Conservation (phyloP, 2,888 invertebrate genomes). For the Macrophya annulata region DNA sequence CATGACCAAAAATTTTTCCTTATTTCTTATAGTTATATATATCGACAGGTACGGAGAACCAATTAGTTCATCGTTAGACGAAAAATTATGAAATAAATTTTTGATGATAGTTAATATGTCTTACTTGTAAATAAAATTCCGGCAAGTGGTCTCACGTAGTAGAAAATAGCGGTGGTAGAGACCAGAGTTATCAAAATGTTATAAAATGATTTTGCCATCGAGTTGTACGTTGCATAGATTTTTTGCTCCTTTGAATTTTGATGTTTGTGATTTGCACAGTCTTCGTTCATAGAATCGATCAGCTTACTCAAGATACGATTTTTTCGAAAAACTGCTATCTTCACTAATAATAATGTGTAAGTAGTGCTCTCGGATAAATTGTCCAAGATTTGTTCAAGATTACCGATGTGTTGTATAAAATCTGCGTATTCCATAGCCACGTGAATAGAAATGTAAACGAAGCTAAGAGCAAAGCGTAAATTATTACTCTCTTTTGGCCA, state of each 20-base stretch:
- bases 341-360: constrained; percentile 69
- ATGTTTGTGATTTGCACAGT: constrained; percentile 3
- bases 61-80: background rate
- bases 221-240: constrained; percentile 24
- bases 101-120: background rate
- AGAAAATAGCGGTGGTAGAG: constrained; percentile 18
- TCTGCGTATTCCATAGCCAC: constrained; percentile 71
- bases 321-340: constrained; percentile 68
- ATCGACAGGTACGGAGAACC: background rate
- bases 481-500: constrained; percentile 46
- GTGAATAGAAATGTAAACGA: constrained; percentile 69
- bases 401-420: constrained; percentile 66
- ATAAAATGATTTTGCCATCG: constrained; percentile 21
- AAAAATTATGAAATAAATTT: background rate
- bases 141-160: constrained; percentile 44
- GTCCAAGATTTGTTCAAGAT: constrained; percentile 70
- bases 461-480: constrained; percentile 66
- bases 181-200: constrained; percentile 22
- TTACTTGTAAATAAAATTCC: constrained; percentile 30
- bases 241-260: background rate
- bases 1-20: background rate
- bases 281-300: constrained; percentile 37
- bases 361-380: constrained; percentile 71
- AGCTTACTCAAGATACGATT: constrained; percentile 11
- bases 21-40: background rate